phyloP scores from a whole-genome alignment of 2,888 invertebrate species.

The Raillietiella orientalis region DNA sequence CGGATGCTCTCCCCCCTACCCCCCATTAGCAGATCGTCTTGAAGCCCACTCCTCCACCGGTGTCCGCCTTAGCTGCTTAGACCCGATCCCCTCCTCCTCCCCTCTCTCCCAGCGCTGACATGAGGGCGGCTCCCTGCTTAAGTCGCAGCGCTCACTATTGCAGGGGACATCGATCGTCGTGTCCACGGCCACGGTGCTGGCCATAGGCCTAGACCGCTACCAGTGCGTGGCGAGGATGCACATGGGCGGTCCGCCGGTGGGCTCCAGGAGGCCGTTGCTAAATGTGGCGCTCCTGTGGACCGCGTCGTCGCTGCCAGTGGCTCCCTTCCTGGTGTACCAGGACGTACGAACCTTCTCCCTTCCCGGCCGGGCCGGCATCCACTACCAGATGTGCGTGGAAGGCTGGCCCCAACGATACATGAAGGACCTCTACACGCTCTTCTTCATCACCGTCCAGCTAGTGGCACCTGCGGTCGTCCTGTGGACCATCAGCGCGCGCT shows the following conservation, averaged over 20 bases:
- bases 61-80: no score
- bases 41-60: no score
- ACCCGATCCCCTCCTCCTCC: no score
- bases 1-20: no score
- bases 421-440: constrained; percentile 14
- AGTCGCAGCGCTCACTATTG: no score
- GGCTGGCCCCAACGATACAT: constrained; percentile 11
- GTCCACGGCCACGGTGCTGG: constrained; percentile 23
- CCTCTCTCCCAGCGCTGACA: no score
- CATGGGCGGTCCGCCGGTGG: constrained; percentile 8
- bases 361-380: constrained; percentile 9
- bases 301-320: constrained; percentile 15
- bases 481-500: constrained; percentile 15
- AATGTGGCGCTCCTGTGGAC: constrained; percentile 17
- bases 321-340: constrained; percentile 15
- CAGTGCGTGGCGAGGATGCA: constrained; percentile 16
- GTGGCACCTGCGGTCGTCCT: constrained; percentile 17
- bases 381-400: constrained; percentile 13
- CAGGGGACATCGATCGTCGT: no score
- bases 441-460: constrained; percentile 16
- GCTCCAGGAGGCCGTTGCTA: constrained; percentile 12
- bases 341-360: constrained; percentile 10
- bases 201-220: constrained; percentile 17
- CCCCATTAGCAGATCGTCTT: no score
- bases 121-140: no score